Evolutionary conservation across 2,797 vertebrate species (phyloP).

Genomic region (Lacerta bilineata): DNA sequence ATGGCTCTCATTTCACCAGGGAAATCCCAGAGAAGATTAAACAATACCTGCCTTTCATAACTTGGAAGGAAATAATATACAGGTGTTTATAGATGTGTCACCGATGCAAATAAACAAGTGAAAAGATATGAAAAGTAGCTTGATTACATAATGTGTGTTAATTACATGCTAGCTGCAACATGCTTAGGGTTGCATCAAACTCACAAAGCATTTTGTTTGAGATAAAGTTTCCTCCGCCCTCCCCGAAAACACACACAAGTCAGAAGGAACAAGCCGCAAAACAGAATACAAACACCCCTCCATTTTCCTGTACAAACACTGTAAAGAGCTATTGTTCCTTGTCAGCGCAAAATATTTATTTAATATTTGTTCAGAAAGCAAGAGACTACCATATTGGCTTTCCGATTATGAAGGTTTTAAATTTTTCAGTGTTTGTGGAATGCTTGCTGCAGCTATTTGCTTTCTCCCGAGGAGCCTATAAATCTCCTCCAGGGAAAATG

Average conservation of each 20-base stretch:
- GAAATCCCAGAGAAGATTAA: constrained; percentile 31
- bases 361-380: constrained; percentile 19
- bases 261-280: not conserved
- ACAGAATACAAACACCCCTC: constrained; percentile 10
- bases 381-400: not conserved
- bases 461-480: not conserved
- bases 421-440: not conserved
- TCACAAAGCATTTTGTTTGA: constrained; percentile 11
- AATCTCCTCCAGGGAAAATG: not conserved
- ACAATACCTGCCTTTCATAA: constrained; percentile 27
- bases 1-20: constrained; percentile 1
- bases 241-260: not conserved
- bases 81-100: constrained; percentile 40
- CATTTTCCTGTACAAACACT: constrained; percentile 15
- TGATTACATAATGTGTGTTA: constrained; percentile 31
- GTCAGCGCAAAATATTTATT: constrained; percentile 10
- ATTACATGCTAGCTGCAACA: constrained; percentile 29
- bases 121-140: constrained; percentile 30
- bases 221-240: not conserved
- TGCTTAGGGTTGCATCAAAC: constrained; percentile 5
- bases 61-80: constrained; percentile 20
- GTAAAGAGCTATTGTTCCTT: not conserved
- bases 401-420: not conserved
- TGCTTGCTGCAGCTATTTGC: not conserved
- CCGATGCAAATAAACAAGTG: constrained; percentile 27